Conservation (phyloP, 2,888 invertebrate species). For the Nowickia ferox region DNA sequence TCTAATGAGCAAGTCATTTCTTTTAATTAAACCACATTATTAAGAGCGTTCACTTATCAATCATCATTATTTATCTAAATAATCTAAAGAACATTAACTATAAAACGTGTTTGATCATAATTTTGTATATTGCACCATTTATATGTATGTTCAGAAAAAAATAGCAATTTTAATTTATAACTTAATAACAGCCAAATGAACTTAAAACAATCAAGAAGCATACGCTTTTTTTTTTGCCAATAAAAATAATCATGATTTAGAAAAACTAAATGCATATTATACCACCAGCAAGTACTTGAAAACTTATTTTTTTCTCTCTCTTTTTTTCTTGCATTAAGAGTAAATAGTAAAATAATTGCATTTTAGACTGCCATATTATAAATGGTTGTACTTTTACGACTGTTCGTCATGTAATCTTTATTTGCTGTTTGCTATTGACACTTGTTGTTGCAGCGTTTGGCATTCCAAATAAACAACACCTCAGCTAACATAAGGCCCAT, state of each 20-base stretch:
- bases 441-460: conserved; percentile 61
- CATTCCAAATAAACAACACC: conserved; percentile 53
- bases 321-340: neutral
- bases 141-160: neutral
- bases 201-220: conserved; percentile 16
- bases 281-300: conserved; percentile 13
- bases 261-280: conserved; percentile 7
- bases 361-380: conserved; percentile 49
- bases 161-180: conserved; percentile 49
- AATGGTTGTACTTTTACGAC: conserved; percentile 56
- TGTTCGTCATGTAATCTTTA: conserved; percentile 68
- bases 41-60: conserved; percentile 39
- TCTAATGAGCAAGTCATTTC: conserved; percentile 14
- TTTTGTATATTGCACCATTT: neutral
- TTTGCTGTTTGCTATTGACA: conserved; percentile 62
- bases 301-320: conserved; percentile 1
- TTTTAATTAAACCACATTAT: conserved; percentile 43
- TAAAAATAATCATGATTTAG: conserved; percentile 37
- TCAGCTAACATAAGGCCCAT: conserved; percentile 14
- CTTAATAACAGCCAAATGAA: conserved; percentile 46
- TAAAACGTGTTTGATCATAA: conserved; percentile 43
- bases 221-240: conserved; percentile 30
- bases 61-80: conserved; percentile 43
- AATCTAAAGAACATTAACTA: conserved; percentile 24
- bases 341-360: conserved; percentile 59